These are phyloP conservation scores for Drosophila mayri DNA, from an alignment of 1,140 invertebrate species.

Conservation along the genomic window DNA sequence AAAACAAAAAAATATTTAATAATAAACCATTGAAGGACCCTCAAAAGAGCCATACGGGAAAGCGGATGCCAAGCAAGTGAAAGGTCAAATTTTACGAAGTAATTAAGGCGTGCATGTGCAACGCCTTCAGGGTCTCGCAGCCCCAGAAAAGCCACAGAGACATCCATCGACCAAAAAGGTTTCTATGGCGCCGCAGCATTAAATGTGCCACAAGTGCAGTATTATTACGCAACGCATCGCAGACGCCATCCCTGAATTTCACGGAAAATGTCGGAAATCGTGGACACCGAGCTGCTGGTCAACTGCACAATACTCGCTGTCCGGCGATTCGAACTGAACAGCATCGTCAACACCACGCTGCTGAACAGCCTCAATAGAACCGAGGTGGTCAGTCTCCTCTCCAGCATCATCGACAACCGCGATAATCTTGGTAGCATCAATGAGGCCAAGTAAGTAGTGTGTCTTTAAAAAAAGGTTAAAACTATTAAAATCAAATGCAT, in stretches of 20 bases:
- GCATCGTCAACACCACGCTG: conserved; percentile 74
- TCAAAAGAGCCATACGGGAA: neutral
- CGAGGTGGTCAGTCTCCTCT: conserved; percentile 75
- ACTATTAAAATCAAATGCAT: neutral
- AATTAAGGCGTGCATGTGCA: conserved; percentile 52
- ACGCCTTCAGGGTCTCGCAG: conserved; percentile 1
- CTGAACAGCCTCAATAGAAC: conserved; percentile 73
- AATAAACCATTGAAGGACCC: conserved; percentile 3
- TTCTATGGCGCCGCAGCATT: conserved; percentile 48
- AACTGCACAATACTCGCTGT: conserved; percentile 83
- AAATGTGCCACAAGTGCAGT: conserved; percentile 48
- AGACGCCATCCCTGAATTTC: neutral
- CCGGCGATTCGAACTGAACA: conserved; percentile 74
- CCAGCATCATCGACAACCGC: conserved; percentile 80
- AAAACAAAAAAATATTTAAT: neutral
- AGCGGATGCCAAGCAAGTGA: neutral
- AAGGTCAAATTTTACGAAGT: conserved; percentile 21
- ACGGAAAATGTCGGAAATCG: conserved; percentile 76
- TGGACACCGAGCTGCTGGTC: conserved; percentile 80
- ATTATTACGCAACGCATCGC: conserved; percentile 54
- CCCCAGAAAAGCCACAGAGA: neutral
- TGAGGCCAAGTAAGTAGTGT: conserved; percentile 76
- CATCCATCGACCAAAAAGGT: conserved; percentile 24
- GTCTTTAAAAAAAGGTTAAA: neutral
- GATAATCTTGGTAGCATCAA: conserved; percentile 80